Percentiles rank a stretch among this genome's conserved stretches.
Conservation (phyloP, 2,113 vertebrate species). For the Petromus typicus region DNA sequence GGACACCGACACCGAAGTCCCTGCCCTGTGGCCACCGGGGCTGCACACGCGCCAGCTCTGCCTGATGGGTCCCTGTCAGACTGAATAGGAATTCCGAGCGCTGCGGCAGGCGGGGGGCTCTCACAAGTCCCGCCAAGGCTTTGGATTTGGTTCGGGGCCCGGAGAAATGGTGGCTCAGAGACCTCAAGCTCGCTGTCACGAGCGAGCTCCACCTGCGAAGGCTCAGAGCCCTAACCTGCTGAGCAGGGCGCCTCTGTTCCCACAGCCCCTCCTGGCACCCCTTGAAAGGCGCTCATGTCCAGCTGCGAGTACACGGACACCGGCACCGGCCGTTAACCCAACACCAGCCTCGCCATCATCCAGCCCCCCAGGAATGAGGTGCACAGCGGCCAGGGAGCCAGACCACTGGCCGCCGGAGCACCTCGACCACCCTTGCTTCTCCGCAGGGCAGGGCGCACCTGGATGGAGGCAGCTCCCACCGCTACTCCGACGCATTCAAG, state of each 20-base stretch:
- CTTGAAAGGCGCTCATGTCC: no score
- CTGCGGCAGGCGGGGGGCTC: neutral
- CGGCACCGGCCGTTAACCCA: no score
- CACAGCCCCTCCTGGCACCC: neutral
- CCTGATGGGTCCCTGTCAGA: neutral
- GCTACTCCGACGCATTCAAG: neutral
- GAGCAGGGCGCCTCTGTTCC: neutral
- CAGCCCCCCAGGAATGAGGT: neutral
- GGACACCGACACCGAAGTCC: rapidly evolving
- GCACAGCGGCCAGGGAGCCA: no score
- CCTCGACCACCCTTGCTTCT: neutral
- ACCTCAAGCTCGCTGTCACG: no score
- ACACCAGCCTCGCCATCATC: neutral
- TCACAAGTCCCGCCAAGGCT: neutral
- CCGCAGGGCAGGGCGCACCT: neutral
- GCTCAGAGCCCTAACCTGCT: neutral
- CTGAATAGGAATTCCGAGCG: neutral
- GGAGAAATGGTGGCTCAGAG: neutral
- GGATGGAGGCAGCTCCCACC: neutral
- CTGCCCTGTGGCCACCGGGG: neutral
- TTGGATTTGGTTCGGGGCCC: neutral
- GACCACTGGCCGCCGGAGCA: no score
- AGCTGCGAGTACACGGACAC: no score
- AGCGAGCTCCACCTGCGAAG: neutral
- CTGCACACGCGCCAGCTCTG: neutral